Base-by-base conservation (phyloP, 2,888 invertebrate genomes). In the Tetragonula carbonaria region DNA sequence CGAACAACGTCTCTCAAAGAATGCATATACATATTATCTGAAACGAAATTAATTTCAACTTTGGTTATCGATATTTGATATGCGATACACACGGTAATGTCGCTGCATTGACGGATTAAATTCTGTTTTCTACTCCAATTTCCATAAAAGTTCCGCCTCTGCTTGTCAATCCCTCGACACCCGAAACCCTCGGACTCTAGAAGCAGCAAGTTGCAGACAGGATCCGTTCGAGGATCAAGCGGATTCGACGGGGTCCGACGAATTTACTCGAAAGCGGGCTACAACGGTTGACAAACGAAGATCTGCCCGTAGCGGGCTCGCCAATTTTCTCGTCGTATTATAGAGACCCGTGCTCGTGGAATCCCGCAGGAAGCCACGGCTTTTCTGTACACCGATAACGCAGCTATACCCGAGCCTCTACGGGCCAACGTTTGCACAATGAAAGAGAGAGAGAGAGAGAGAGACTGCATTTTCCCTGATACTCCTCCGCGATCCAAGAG, bases 391-490 rank as follows among this genome's bases (percentile, higher is more conserved):
- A 65, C 68, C 55, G 74, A 78, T 53, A 65, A 3, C 63, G 62
- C 65, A 55, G 16, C 28, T 38, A 18, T 53, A 8, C 38, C 66
- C 28, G 28, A 50, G 28, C 38, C 57, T 68, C 50, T 63, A 51
- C 23, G 11, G 50, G 6, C 11, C 13, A 53, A 33, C 72, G 78
- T 78, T 75, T 51, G 66, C 76, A 53, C 71, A 23, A 0, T 63
- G 6, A 51, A n/a, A 63, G 14, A 59, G 0, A 78, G 73, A 62
- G 74, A 78, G 2, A 4, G 14, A 55, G 21, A 18, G 53, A 6
- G n/a, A n/a, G 75, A 80, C 83, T 87, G 78, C 84, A 88, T 89
- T 88, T 86, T 79, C 86, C 68, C 51, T 62, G 78, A 83, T 84
- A 80, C 81, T 72, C 71, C 45, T 57, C 45, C 62, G 73, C 74